Evolutionary conservation across 2,113 vertebrate genomes (phyloP).

Genomic region (Siniperca chuatsi): DNA sequence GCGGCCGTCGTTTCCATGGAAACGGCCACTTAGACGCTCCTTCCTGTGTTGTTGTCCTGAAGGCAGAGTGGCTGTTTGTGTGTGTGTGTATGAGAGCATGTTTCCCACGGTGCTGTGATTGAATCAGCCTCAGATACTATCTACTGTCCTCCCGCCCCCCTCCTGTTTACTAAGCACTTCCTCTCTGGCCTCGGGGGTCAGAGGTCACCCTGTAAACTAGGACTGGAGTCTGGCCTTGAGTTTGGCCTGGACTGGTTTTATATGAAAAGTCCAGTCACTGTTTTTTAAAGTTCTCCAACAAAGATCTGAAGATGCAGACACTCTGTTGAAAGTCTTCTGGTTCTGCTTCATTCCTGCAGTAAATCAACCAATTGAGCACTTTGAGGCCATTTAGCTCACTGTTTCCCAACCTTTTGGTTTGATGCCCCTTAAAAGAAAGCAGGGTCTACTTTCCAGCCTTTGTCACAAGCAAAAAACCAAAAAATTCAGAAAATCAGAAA

Average conservation of each 20-base stretch:
- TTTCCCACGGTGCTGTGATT: slow-evolving; percentile 76
- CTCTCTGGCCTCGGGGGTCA: slow-evolving; percentile 68
- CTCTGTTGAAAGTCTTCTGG: not conserved
- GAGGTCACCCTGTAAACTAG: slow-evolving; percentile 55
- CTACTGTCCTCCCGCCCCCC: slow-evolving; percentile 70
- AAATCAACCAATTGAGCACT: not conserved
- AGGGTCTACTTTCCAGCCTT: not conserved
- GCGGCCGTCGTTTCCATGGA: slow-evolving; percentile 58
- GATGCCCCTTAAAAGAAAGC: not conserved
- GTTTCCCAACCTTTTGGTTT: not conserved
- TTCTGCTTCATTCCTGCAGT: slow-evolving; percentile 24
- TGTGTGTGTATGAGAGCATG: slow-evolving; percentile 30
- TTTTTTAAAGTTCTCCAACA: slow-evolving; percentile 25
- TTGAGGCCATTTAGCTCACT: not conserved
- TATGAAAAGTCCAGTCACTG: slow-evolving; percentile 16
- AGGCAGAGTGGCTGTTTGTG: slow-evolving; percentile 50
- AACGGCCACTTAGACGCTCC: slow-evolving; percentile 68
- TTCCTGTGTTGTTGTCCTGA: slow-evolving; percentile 72
- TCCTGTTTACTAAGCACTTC: slow-evolving; percentile 76
- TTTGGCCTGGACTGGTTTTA: slow-evolving; percentile 50
- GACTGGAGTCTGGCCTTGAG: slow-evolving; percentile 65
- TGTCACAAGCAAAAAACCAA: not conserved
- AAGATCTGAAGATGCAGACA: slow-evolving; percentile 22
- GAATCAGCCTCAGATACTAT: slow-evolving; percentile 73
- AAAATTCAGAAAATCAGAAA: not conserved